phyloP scores from a whole-genome alignment of 2,888 invertebrate genomes.

The Perizoma affinitatum region DNA sequence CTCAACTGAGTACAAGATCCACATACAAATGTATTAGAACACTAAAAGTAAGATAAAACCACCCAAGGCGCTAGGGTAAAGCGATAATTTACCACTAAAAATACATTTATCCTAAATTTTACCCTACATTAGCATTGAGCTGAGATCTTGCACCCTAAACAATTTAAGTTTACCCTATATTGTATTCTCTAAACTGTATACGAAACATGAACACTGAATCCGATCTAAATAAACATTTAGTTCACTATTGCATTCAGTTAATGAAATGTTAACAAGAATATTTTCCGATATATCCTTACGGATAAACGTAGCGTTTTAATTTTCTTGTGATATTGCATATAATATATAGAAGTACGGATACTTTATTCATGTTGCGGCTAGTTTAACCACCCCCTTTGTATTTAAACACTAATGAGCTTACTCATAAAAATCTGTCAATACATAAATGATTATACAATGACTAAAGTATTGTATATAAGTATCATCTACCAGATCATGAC shows the following conservation, averaged over 20 bases:
- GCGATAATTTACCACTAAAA: slow-evolving; percentile 70
- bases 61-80: slow-evolving; percentile 71
- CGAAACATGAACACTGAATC: slow-evolving; percentile 34
- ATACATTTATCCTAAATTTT: slow-evolving; percentile 63
- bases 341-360: slow-evolving; percentile 11
- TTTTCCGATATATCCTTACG: not conserved
- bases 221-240: slow-evolving; percentile 5
- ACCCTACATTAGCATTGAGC: slow-evolving; percentile 81
- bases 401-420: not conserved
- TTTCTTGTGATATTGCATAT: not conserved
- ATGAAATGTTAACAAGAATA: not conserved
- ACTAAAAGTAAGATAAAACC: slow-evolving; percentile 26
- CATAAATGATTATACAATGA: no score
- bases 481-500: no score
- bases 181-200: slow-evolving; percentile 19
- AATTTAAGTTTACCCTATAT: slow-evolving; percentile 39
- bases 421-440: no score
- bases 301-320: slow-evolving; percentile 24
- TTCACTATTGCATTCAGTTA: slow-evolving; percentile 1
- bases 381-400: slow-evolving; percentile 17
- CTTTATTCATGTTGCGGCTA: slow-evolving; percentile 33
- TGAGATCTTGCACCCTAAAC: slow-evolving; percentile 76
- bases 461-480: no score
- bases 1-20: slow-evolving; percentile 11
- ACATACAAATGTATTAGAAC: slow-evolving; percentile 1